phyloP scores from a whole-genome alignment of 2,888 invertebrate species.

The Lycaena phlaeas region DNA sequence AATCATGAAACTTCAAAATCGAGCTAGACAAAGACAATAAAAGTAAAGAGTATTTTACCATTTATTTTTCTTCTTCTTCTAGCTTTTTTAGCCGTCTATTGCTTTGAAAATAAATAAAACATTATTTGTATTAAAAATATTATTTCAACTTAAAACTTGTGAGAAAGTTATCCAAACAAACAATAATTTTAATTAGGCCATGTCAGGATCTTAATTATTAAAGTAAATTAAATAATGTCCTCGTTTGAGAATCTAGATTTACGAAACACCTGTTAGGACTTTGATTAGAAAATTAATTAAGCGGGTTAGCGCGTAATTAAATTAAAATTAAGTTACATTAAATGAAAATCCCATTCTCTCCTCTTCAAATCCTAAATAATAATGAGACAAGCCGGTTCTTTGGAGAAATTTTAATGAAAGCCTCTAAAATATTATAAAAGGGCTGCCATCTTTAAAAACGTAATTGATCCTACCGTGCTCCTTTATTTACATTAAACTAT shows the following conservation, averaged over 20 bases:
- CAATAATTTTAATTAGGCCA: no score
- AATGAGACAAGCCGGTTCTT: slow-evolving; percentile 51
- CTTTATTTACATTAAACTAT: slow-evolving; percentile 23
- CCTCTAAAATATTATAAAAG: slow-evolving; percentile 50
- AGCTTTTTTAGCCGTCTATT: no score
- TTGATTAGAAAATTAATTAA: slow-evolving; percentile 20
- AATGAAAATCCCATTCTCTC: slow-evolving; percentile 15
- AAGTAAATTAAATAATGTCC: no score
- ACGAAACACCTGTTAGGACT: not conserved
- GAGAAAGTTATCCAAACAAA: no score
- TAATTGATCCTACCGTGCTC: slow-evolving; percentile 37
- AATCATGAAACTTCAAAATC: no score
- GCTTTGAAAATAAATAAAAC: no score
- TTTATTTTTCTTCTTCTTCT: no score
- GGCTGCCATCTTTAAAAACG: slow-evolving; percentile 39
- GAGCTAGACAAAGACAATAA: no score
- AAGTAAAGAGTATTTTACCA: no score
- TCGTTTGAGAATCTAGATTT: not conserved
- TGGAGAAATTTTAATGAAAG: slow-evolving; percentile 57
- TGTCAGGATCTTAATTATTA: no score
- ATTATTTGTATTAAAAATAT: no score
- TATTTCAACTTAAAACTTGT: no score
- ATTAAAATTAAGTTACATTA: not conserved
- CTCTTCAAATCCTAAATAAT: slow-evolving; percentile 50
- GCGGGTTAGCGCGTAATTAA: slow-evolving; percentile 9